phyloP scores from a whole-genome alignment of 2,113 vertebrate species.

The Crotalus viridis region DNA sequence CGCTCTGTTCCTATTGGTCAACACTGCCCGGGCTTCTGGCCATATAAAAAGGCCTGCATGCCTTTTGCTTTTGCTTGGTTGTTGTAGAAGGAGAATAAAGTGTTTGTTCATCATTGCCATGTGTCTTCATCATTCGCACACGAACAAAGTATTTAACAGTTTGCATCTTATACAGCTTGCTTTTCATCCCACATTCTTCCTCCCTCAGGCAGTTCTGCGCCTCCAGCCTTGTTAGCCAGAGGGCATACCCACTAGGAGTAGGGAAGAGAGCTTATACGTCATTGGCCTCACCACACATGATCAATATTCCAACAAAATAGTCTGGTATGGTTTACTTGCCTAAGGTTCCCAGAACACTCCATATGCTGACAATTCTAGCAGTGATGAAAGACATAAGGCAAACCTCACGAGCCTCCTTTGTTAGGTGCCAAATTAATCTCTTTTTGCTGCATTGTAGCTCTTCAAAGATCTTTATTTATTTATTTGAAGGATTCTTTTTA shows the following conservation, averaged over 20 bases:
- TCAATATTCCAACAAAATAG: background rate
- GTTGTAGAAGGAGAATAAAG: too few relatives aligned
- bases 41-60: too few relatives aligned
- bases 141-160: too few relatives aligned
- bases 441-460: background rate
- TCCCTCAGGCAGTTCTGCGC: background rate
- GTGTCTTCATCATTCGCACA: too few relatives aligned
- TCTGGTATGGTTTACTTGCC: background rate
- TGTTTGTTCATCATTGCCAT: too few relatives aligned
- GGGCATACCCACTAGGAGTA: background rate
- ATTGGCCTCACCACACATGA: background rate
- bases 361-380: background rate
- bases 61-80: too few relatives aligned
- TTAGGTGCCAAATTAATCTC: background rate
- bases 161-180: background rate
- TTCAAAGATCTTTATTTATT: background rate
- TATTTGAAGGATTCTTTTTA: background rate
- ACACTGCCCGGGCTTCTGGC: too few relatives aligned
- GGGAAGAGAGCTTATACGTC: background rate
- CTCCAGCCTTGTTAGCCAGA: slow-evolving; percentile 16
- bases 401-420: background rate
- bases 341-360: background rate
- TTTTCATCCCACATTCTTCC: background rate
- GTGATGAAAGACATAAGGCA: background rate
- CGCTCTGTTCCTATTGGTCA: too few relatives aligned